Conservation (phyloP, 2,797 vertebrate genomes). For the Rhinoraja longicauda region DNA sequence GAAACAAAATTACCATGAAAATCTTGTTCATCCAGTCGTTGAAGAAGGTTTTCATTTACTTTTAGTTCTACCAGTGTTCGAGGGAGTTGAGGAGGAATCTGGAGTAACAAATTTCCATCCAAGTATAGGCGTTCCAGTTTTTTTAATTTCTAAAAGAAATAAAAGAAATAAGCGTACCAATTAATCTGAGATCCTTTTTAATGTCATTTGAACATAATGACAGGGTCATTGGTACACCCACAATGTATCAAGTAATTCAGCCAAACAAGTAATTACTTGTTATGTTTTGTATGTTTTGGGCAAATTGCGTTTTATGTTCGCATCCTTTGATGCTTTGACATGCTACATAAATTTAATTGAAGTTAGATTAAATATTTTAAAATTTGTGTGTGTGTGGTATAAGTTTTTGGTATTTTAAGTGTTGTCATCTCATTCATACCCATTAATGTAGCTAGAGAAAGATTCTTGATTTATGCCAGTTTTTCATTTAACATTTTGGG, state of each 20-base stretch:
- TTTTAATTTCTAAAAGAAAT: conserved; percentile 68
- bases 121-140: conserved; percentile 81
- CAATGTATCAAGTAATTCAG: neutral
- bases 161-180: conserved; percentile 20
- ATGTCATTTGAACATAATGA: neutral
- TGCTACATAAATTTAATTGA: neutral
- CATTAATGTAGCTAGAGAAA: neutral
- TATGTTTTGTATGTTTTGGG: neutral
- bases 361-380: neutral
- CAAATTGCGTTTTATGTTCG: neutral
- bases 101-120: conserved; percentile 78
- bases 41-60: conserved; percentile 83
- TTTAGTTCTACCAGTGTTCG: conserved; percentile 85
- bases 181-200: neutral
- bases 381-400: neutral
- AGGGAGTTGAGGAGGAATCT: conserved; percentile 71
- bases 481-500: neutral
- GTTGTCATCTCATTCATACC: neutral
- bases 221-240: neutral
- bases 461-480: neutral
- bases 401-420: neutral
- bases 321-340: neutral
- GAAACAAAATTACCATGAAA: conserved; percentile 67
- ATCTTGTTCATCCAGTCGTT: conserved; percentile 62
- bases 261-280: neutral